Percentiles rank a stretch among this genome's conserved stretches.
phyloP scores from a whole-genome alignment of 2,797 vertebrate genomes.

The Scarus forsteni region DNA sequence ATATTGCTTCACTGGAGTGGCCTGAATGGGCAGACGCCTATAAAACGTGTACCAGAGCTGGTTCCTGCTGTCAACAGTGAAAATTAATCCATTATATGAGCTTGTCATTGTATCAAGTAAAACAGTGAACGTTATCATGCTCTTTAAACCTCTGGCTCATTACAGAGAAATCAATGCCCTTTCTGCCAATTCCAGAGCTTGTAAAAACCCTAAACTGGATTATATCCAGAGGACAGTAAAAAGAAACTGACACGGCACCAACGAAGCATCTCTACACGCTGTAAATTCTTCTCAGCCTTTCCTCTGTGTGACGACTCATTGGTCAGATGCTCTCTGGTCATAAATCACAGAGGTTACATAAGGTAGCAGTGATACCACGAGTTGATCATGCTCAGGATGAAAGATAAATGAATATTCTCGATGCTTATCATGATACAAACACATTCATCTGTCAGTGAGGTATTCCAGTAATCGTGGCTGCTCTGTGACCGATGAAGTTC shows the following conservation, averaged over 20 bases:
- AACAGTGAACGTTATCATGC: not conserved
- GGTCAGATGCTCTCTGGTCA: constrained; percentile 37
- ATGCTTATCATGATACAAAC: not conserved
- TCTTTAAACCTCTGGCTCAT: not conserved
- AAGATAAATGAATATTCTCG: constrained; percentile 13
- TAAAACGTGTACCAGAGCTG: too few relatives aligned
- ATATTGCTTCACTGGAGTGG: too few relatives aligned
- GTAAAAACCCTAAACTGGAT: constrained; percentile 27
- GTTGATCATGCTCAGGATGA: constrained; percentile 1
- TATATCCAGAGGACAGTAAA: constrained; percentile 18
- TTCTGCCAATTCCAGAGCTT: constrained; percentile 12
- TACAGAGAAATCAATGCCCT: constrained; percentile 5
- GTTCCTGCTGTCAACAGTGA: not conserved
- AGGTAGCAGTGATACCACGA: constrained; percentile 32
- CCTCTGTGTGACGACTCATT: constrained; percentile 29
- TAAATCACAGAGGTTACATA: constrained; percentile 29
- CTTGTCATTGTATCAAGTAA: not conserved
- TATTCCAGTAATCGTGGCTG: not conserved
- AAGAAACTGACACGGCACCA: constrained; percentile 28
- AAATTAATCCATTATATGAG: not conserved
- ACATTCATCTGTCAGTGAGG: too few relatives aligned
- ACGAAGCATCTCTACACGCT: constrained; percentile 32
- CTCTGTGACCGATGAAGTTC: not conserved
- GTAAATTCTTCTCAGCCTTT: constrained; percentile 14
- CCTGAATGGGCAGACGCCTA: too few relatives aligned